Base-by-base conservation (phyloP, 2,888 invertebrate species). In the Leucoma salicis region DNA sequence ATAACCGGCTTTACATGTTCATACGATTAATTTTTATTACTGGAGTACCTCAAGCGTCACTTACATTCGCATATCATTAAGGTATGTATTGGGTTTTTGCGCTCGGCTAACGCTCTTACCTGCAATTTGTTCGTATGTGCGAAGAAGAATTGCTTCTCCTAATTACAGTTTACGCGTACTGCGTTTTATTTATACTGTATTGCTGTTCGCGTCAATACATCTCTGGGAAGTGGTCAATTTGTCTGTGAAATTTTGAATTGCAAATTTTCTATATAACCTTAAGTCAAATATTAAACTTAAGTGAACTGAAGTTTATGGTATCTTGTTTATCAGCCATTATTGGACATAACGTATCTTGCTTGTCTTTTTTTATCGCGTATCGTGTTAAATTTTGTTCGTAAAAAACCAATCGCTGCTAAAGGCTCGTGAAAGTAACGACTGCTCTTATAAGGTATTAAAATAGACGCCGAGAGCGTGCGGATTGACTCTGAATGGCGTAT, bases 61-160 rank as follows among this genome's bases (percentile, higher is more conserved):
- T 41, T 31, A 27, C 31, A 43, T 46, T 34, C 37, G 39, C 40
- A 45, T 48, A 44, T 51, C 42, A 42, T 57, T 53, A n/a, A n/a
- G n/a, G n/a, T n/a, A n/a, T 59, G 52, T 55, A 50, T 57, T 58
- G 12, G 42, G 53, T 57, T 57, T 55, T 51, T 62, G 61, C 51
- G 46, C 56, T 50, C 38, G 57, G 63, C 64, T 51, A 67, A 65
- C 65, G 67, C 68, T 66, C 65, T 68, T 68, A 71, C 67, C 68
- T 57, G 82, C 80, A 87, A 88, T 88, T 87, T 86, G 75, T 76
- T 59, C 74, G 81, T 84, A 87, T 85, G 87, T 85, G 87, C 79
- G 76, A 82, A 79, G 63, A 74, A 68, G 74, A 74, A 76, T 80
- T 74, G 78, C 78, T 71, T 77, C 58, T 66, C 74, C 66, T 85